A percentile compares a stretch with the other conserved stretches of the same genome.
Conservation (phyloP, 2,113 vertebrate species). For the Piliocolobus tephrosceles region DNA sequence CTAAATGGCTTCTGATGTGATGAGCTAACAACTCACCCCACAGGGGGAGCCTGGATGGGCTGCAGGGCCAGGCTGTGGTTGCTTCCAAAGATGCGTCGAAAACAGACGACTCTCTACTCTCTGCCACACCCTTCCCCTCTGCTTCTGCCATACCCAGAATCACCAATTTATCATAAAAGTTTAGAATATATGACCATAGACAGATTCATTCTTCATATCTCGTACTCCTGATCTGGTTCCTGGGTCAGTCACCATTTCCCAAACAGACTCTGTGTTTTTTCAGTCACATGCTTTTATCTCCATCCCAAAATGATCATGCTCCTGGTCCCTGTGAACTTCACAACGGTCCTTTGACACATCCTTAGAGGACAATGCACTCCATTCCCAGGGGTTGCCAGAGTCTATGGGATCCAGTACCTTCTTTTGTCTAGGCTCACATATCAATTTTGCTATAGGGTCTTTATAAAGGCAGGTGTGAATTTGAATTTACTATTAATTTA, state of each 20-base stretch:
- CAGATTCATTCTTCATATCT: not conserved
- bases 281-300: not conserved
- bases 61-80: not conserved
- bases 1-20: not conserved
- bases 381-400: not conserved
- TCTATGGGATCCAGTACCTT: not conserved
- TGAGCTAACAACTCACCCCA: not conserved
- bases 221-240: not conserved
- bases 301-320: not conserved
- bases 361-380: not conserved
- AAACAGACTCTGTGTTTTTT: not conserved
- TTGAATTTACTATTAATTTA: not conserved
- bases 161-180: not conserved
- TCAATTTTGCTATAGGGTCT: not conserved
- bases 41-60: too few species aligned
- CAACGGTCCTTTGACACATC: not conserved
- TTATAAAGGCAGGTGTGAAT: not conserved
- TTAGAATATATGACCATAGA: not conserved
- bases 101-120: rapidly evolving
- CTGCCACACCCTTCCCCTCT: not conserved
- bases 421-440: not conserved
- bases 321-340: not conserved
- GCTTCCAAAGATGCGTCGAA: not conserved
- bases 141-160: not conserved
- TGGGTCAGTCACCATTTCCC: not conserved